Percentiles rank a stretch among this genome's conserved stretches.
Evolutionary conservation across 1,140 invertebrate genomes (phyloP).

Genomic region (Atta texana): DNA sequence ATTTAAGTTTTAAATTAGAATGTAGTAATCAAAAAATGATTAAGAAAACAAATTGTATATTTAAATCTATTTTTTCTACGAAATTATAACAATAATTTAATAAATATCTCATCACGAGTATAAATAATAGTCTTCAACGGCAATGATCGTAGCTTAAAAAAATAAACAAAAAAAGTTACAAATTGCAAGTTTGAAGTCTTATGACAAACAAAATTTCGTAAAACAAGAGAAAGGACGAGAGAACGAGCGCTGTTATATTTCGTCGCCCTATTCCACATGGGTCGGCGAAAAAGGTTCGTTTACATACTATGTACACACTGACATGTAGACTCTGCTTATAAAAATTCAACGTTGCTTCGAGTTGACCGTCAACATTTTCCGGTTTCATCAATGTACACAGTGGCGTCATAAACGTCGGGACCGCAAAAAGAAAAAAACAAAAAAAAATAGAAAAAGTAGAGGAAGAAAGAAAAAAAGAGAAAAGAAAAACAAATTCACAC

Average conservation of each 20-base stretch:
- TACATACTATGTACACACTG: slow-evolving; percentile 1
- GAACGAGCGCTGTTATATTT: not conserved
- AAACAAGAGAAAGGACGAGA: not conserved
- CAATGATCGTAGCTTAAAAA: not conserved
- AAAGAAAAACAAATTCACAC: slow-evolving; percentile 28
- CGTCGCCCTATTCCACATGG: not conserved
- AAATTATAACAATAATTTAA: not conserved
- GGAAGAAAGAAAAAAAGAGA: too few species aligned
- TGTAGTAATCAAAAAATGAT: not conserved
- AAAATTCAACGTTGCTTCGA: slow-evolving; percentile 30
- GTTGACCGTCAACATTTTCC: slow-evolving; percentile 15
- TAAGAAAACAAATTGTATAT: not conserved
- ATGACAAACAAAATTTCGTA: not conserved
- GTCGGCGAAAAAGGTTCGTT: slow-evolving; percentile 18
- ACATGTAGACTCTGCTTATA: not conserved
- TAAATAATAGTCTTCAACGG: not conserved
- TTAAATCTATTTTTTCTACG: not conserved
- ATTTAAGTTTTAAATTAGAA: not conserved
- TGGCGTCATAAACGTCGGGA: slow-evolving; percentile 41
- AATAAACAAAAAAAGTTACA: not conserved
- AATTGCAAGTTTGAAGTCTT: not conserved
- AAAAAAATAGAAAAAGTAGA: too few species aligned
- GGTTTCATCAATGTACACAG: slow-evolving; percentile 22
- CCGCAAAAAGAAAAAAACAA: not conserved
- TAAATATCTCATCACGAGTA: not conserved